These are phyloP conservation scores for Podilymbus podiceps DNA, from an alignment of 2,113 vertebrate genomes.

Conservation along the genomic window DNA sequence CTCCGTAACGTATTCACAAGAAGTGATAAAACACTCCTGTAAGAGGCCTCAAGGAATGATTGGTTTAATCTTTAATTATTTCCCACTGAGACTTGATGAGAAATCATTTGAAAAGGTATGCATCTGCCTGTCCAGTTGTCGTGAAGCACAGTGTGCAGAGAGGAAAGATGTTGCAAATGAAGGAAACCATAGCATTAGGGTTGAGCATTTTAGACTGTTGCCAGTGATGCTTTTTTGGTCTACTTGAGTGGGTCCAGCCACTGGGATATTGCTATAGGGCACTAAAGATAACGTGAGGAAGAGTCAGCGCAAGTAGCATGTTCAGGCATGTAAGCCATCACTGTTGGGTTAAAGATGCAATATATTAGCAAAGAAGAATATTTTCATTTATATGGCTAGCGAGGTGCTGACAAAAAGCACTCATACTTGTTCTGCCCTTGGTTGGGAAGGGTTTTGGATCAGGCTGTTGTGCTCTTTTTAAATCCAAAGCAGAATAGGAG, in stretches of 20 bases:
- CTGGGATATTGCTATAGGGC: background rate
- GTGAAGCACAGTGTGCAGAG: background rate
- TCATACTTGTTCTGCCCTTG: background rate
- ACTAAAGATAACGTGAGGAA: background rate
- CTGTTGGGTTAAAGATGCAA: background rate
- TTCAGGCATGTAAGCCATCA: background rate
- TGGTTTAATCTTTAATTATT: conserved; percentile 57
- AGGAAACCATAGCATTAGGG: background rate
- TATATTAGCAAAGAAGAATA: background rate
- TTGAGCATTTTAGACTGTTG: background rate
- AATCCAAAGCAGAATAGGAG: background rate
- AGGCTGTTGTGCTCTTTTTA: background rate
- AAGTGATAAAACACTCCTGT: background rate
- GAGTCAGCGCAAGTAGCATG: background rate
- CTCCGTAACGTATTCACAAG: background rate
- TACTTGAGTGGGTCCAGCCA: background rate
- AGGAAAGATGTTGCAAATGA: background rate
- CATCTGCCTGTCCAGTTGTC: background rate
- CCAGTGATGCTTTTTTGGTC: background rate
- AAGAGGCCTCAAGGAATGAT: conserved; percentile 39
- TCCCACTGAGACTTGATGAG: conserved; percentile 47
- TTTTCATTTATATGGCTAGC: background rate
- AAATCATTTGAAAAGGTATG: conserved; percentile 34
- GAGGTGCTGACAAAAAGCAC: background rate
- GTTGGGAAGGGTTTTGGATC: background rate